Conservation (phyloP, 2,797 vertebrate species). For the Thalassophryne amazonica region DNA sequence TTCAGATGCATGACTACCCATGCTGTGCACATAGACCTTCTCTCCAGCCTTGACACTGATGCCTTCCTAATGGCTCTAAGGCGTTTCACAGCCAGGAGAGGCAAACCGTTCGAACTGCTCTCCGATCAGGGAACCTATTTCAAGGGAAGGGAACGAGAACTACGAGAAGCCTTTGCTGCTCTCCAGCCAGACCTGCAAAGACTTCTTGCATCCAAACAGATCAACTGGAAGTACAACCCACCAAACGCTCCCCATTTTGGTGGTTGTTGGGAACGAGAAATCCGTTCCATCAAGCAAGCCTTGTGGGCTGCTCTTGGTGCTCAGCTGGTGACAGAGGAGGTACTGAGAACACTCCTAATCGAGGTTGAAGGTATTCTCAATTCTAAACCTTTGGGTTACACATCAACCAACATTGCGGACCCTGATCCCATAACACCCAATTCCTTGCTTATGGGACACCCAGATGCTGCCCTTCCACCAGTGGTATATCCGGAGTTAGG, state of each 20-base stretch:
- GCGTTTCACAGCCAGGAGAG: background rate
- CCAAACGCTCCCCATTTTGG: background rate
- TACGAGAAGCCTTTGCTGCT: background rate
- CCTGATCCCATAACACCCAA: background rate
- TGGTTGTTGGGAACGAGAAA: too few relatives aligned
- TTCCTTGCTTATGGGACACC: background rate
- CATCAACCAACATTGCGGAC: background rate
- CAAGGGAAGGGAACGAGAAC: background rate
- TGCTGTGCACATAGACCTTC: background rate
- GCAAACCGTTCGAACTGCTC: background rate
- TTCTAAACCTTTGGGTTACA: background rate
- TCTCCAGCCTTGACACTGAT: background rate
- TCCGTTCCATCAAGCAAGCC: too few relatives aligned
- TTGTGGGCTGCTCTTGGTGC: too few relatives aligned
- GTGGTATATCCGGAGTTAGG: background rate
- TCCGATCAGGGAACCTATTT: constrained; percentile 5
- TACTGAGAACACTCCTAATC: too few relatives aligned
- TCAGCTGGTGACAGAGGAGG: too few relatives aligned
- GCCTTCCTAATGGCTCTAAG: constrained; percentile 1
- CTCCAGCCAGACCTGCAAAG: background rate
- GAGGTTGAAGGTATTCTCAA: background rate
- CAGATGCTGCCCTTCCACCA: background rate
- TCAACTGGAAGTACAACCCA: background rate
- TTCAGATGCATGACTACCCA: constrained; percentile 1
- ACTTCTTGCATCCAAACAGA: background rate